Percentiles rank a stretch among this genome's conserved stretches.
phyloP scores from a whole-genome alignment of 92 coral and sea anemone species.

The Epizoanthus ramosus region DNA sequence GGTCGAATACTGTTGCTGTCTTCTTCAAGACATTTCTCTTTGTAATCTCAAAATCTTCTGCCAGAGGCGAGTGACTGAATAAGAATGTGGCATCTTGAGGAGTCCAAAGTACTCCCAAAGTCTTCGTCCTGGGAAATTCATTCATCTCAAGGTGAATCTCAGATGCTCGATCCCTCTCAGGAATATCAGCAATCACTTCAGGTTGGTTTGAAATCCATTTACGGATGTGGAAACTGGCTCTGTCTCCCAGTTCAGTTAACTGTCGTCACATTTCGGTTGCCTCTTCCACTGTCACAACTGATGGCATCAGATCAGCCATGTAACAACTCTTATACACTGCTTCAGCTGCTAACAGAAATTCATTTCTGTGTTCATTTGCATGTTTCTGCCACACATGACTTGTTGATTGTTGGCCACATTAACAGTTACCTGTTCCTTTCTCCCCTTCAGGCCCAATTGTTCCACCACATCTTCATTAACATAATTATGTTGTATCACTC shows the following conservation, averaged over 20 bases:
- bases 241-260: constrained; percentile 61
- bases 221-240: constrained; percentile 55
- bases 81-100: constrained; percentile 52
- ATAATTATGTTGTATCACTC: constrained; percentile 58
- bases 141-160: constrained; percentile 50
- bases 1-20: constrained; percentile 49
- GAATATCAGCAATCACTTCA: constrained; percentile 45
- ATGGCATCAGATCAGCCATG: constrained; percentile 70
- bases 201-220: constrained; percentile 55
- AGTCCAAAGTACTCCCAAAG: constrained; percentile 60
- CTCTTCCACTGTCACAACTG: constrained; percentile 46
- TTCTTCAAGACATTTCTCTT: constrained; percentile 58
- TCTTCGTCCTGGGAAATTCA: constrained; percentile 53
- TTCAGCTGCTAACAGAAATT: constrained; percentile 17
- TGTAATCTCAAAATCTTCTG: constrained; percentile 49
- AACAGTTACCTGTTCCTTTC: constrained; percentile 40
- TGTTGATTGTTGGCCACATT: constrained; percentile 53
- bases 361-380: neutral
- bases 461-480: constrained; percentile 67
- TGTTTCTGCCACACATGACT: constrained; percentile 9
- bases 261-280: constrained; percentile 56
- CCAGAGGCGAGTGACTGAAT: constrained; percentile 43
- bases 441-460: constrained; percentile 56
- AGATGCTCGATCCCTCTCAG: constrained; percentile 46
- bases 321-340: constrained; percentile 57